Conservation (phyloP, 2,888 invertebrate genomes). For the Diarsia rubi region DNA sequence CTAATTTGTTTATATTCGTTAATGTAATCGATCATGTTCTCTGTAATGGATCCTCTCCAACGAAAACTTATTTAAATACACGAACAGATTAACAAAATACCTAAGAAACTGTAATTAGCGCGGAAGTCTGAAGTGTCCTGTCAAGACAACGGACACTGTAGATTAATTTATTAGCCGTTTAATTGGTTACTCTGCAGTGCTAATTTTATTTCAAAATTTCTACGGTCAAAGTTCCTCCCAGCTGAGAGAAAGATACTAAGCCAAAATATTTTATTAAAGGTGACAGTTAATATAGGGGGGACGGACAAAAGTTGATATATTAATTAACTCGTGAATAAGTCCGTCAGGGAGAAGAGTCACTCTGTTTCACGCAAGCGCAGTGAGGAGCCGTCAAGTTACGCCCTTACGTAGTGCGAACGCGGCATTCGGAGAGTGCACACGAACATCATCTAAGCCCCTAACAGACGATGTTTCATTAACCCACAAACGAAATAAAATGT, state of each 20-base stretch:
- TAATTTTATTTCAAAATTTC: constrained; percentile 62
- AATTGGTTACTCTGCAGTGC: constrained; percentile 69
- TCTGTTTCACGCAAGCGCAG: constrained; percentile 87
- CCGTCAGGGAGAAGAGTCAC: constrained; percentile 88
- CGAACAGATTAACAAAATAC: constrained; percentile 71
- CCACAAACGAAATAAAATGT: constrained; percentile 72
- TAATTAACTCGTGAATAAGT: constrained; percentile 90
- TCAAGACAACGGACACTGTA: constrained; percentile 69
- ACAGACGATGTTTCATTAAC: constrained; percentile 76
- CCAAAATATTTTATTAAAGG: constrained; percentile 86
- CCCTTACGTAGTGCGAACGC: constrained; percentile 86
- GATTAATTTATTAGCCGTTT: constrained; percentile 76
- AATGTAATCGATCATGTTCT: constrained; percentile 61
- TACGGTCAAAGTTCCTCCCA: constrained; percentile 48
- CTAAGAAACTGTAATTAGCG: constrained; percentile 71
- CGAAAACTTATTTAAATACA: constrained; percentile 67
- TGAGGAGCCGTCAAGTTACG: constrained; percentile 80
- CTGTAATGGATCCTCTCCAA: constrained; percentile 46
- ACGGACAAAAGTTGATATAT: constrained; percentile 89
- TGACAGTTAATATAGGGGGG: constrained; percentile 85
- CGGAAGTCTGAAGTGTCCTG: constrained; percentile 69
- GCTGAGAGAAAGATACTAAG: constrained; percentile 69
- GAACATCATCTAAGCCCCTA: constrained; percentile 63
- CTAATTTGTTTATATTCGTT: constrained; percentile 58
- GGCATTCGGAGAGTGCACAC: constrained; percentile 78